These are phyloP conservation scores for Masticophis lateralis DNA, from an alignment of 2,797 vertebrate species.

Conservation along the genomic window DNA sequence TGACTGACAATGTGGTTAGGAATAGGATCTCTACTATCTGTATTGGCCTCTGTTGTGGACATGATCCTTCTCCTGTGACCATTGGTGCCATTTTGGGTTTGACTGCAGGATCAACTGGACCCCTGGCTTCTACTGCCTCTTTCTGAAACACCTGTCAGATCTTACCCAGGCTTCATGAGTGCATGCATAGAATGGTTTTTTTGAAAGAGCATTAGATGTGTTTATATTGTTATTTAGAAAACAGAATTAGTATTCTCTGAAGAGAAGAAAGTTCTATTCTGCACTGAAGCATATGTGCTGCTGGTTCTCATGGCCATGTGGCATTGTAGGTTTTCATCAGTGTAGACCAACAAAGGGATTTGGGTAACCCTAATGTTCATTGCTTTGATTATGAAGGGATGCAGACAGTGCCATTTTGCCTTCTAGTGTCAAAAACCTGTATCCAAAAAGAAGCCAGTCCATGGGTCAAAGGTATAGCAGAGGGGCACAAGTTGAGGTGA, in stretches of 20 bases:
- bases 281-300: background rate
- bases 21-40: background rate
- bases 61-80: background rate
- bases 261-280: background rate
- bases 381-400: background rate
- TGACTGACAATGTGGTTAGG: background rate
- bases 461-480: background rate
- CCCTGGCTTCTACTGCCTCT: background rate
- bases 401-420: background rate
- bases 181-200: background rate
- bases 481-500: background rate
- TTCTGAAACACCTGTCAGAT: background rate
- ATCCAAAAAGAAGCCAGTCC: background rate
- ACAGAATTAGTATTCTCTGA: background rate
- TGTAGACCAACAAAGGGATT: background rate
- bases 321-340: background rate
- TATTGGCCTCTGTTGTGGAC: background rate
- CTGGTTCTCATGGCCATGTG: background rate
- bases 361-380: background rate
- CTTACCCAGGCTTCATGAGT: background rate
- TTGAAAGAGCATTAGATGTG: background rate
- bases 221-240: background rate
- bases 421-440: background rate
- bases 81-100: background rate
- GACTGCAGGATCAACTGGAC: background rate